phyloP scores from a whole-genome alignment of 1,140 invertebrate genomes.

The Drosophila athabasca region DNA sequence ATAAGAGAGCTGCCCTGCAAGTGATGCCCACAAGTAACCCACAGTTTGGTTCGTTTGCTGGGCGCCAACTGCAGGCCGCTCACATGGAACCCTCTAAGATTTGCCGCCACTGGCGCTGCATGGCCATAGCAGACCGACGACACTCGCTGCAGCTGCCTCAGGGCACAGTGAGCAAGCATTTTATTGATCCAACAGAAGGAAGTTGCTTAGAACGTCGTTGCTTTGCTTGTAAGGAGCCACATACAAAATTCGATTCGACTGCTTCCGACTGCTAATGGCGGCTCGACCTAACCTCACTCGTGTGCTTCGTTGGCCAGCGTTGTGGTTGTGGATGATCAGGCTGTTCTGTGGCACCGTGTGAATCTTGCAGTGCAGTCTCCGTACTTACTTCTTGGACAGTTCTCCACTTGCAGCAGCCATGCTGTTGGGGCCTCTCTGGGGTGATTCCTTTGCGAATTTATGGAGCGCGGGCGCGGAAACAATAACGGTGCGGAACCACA shows the following conservation, averaged over 20 bases:
- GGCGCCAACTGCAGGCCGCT: slow-evolving; percentile 48
- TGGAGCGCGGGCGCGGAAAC: too few relatives aligned
- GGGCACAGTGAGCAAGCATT: slow-evolving; percentile 40
- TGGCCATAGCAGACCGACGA: neutral
- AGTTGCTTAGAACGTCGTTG: neutral
- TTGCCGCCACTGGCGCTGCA: neutral
- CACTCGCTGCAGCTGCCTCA: slow-evolving; percentile 24
- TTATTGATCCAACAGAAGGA: neutral
- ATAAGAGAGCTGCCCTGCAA: neutral
- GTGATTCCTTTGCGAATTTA: too few relatives aligned
- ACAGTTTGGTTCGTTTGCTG: slow-evolving; percentile 80
- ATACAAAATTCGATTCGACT: slow-evolving; percentile 3
- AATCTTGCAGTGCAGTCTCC: neutral
- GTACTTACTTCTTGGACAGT: slow-evolving; percentile 80
- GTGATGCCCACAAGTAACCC: slow-evolving; percentile 27
- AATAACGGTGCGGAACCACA: neutral
- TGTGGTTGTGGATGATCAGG: neutral
- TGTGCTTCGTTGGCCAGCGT: too few relatives aligned
- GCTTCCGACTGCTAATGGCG: slow-evolving; percentile 9
- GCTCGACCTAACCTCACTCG: slow-evolving; percentile 70
- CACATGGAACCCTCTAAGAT: slow-evolving; percentile 39
- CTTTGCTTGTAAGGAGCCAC: slow-evolving; percentile 11
- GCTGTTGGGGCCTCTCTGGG: slow-evolving; percentile 11
- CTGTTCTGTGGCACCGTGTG: neutral
- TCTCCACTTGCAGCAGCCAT: slow-evolving; percentile 79